Base-by-base conservation (phyloP, 2,797 vertebrate genomes). In the Mus caroli region DNA sequence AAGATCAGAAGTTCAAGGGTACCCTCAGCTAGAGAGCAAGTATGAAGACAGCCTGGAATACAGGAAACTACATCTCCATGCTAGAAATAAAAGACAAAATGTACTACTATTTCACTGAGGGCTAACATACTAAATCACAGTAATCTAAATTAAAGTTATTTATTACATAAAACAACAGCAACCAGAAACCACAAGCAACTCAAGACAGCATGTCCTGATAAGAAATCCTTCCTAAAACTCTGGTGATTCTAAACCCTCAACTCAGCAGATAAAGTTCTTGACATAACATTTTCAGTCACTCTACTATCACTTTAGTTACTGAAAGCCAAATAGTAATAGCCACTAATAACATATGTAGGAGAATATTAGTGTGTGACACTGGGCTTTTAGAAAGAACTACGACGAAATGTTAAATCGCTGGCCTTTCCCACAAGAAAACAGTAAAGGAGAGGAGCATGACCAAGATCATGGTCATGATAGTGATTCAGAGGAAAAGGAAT, bases 41-140 rank as follows among this genome's bases (percentile, higher is more conserved):
- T n/a, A 26, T 17, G 31, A 62, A 4, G 56, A 34, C 54, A 62
- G 20, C n/a, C 86, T 56, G 24, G 10, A 24, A 56, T 54, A 56
- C 14, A n/a, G 40, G 19, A 69, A 37, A 54, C 46, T 71, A 37
- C 28, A 67, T 50, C 11, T 24, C 43, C 28, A 12, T 50, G 28
- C 17, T 46, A 84, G 22, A 83, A 56, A 71, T 12, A 46, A 46
- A 83, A 73, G 71, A 28, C 22, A 40, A 87, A 86, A 69, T 11
- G n/a, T 80, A 54, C 64, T 91, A 77, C 43, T 58, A 87, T 89
- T 95, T 78, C 54, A 58, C 83, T 56, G 22, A 86, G 3, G 2
- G 78, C 69, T 95, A 95, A 93, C 20, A 94, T 86, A 94, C 90
- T 92, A 89, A 96, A 95, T 94, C 56, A 92, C 50, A 86, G 71